These are phyloP conservation scores for Apteryx owenii DNA, from an alignment of 2,113 vertebrate genomes.

Conservation along the genomic window DNA sequence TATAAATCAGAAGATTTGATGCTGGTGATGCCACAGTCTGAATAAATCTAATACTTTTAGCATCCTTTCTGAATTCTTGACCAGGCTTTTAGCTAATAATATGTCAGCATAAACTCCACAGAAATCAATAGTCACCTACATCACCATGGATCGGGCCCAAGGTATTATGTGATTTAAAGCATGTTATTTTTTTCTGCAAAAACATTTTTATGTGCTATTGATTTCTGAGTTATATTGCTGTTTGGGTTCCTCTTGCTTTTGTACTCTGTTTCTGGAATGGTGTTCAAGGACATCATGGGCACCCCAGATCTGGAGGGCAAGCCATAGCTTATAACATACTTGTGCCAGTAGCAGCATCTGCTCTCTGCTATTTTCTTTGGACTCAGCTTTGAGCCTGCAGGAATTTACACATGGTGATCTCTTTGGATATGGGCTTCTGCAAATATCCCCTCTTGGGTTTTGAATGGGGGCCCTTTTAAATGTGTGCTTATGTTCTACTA, in stretches of 20 bases:
- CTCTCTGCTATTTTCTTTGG: constrained; percentile 52
- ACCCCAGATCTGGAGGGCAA: background rate
- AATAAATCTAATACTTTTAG: background rate
- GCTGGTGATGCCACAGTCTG: background rate
- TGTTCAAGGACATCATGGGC: background rate
- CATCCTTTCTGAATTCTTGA: constrained; percentile 23
- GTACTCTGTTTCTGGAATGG: background rate
- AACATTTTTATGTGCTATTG: constrained; percentile 13
- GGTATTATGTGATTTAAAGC: constrained; percentile 36
- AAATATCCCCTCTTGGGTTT: background rate
- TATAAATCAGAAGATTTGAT: background rate
- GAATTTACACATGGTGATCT: background rate
- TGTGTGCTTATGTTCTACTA: background rate
- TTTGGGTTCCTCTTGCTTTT: background rate
- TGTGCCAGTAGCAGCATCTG: constrained; percentile 10
- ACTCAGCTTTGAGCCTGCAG: background rate
- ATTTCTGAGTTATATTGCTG: constrained; percentile 28
- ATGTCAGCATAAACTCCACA: background rate
- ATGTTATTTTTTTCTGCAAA: constrained; percentile 38
- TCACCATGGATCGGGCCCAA: background rate
- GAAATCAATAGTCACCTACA: constrained; percentile 19
- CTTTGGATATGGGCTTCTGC: constrained; percentile 24
- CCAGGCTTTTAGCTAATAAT: constrained; percentile 42
- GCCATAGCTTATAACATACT: background rate
- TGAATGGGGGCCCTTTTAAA: background rate